Evolutionary conservation across 2,797 vertebrate genomes (phyloP).

Genomic region (Malacoctenus gilli): DNA sequence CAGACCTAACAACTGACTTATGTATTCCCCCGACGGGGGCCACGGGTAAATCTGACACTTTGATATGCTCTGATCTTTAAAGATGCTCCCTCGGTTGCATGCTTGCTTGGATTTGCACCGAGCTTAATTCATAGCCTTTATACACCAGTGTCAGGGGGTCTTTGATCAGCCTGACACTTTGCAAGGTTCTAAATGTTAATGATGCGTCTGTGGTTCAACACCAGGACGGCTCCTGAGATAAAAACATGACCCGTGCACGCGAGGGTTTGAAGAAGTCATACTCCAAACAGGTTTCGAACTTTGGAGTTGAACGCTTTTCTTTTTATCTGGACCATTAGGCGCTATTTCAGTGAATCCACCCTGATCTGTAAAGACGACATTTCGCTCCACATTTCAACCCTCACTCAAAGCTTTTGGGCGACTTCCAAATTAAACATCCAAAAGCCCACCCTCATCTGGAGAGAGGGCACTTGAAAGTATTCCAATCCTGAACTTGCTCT

Average conservation of each 20-base stretch:
- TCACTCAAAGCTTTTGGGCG: slow-evolving; percentile 40
- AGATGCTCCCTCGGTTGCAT: slow-evolving; percentile 50
- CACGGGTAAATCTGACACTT: slow-evolving; percentile 59
- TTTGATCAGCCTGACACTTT: slow-evolving; percentile 64
- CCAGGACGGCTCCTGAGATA: slow-evolving; percentile 14
- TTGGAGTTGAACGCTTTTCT: slow-evolving; percentile 16
- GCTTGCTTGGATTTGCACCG: slow-evolving; percentile 56
- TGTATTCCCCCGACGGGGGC: slow-evolving; percentile 46
- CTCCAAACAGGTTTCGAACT: slow-evolving; percentile 23
- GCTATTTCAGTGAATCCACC: slow-evolving; percentile 30
- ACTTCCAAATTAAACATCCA: slow-evolving; percentile 53
- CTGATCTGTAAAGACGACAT: slow-evolving; percentile 28
- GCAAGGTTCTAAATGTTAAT: slow-evolving; percentile 65
- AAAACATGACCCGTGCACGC: slow-evolving; percentile 25
- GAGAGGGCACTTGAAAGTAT: slow-evolving; percentile 62
- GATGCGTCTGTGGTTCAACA: slow-evolving; percentile 46
- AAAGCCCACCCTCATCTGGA: slow-evolving; percentile 52
- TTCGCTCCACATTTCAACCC: slow-evolving; percentile 37
- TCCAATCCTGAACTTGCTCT: slow-evolving; percentile 56
- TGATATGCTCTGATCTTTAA: slow-evolving; percentile 66
- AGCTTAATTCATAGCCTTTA: slow-evolving; percentile 60
- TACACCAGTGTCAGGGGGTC: slow-evolving; percentile 49
- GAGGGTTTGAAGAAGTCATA: slow-evolving; percentile 17
- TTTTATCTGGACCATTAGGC: slow-evolving; percentile 21
- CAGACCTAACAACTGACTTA: slow-evolving; percentile 52